phyloP scores from a whole-genome alignment of 2,888 invertebrate species.

The Griposia aprilina region DNA sequence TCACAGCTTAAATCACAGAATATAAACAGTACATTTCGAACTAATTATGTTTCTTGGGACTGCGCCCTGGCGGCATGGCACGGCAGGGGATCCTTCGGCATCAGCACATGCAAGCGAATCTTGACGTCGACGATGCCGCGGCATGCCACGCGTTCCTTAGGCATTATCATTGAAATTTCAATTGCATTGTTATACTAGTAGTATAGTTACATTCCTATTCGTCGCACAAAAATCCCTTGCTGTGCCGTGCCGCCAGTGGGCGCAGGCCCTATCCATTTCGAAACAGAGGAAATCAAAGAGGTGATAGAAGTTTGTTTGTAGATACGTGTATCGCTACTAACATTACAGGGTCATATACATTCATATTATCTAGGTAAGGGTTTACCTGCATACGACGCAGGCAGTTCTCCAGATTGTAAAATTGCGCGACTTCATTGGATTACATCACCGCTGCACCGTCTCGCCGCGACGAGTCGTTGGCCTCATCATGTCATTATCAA shows the following conservation, averaged over 20 bases:
- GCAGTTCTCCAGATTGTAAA: slow-evolving; percentile 46
- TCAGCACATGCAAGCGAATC: too few relatives aligned
- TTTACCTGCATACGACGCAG: slow-evolving; percentile 5
- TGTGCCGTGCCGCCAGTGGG: too few relatives aligned
- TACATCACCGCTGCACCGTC: slow-evolving; percentile 34
- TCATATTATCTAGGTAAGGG: neutral
- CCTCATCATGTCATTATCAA: slow-evolving; percentile 44
- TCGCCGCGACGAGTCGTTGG: slow-evolving; percentile 4
- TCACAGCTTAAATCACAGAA: neutral
- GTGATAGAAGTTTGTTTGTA: neutral
- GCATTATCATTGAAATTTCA: too few relatives aligned
- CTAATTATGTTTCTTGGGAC: too few relatives aligned
- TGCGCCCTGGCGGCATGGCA: too few relatives aligned
- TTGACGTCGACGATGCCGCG: too few relatives aligned
- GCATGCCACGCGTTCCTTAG: too few relatives aligned
- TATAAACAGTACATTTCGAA: neutral
- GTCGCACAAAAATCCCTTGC: too few relatives aligned
- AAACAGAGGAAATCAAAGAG: neutral
- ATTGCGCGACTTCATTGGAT: slow-evolving; percentile 47
- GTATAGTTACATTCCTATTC: too few relatives aligned
- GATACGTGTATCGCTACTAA: neutral
- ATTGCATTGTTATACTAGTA: too few relatives aligned
- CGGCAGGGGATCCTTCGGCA: too few relatives aligned
- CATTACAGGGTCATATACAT: neutral
- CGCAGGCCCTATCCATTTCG: too few relatives aligned